Base-by-base conservation (phyloP, 1,140 invertebrate genomes). In the Ips nitidus region DNA sequence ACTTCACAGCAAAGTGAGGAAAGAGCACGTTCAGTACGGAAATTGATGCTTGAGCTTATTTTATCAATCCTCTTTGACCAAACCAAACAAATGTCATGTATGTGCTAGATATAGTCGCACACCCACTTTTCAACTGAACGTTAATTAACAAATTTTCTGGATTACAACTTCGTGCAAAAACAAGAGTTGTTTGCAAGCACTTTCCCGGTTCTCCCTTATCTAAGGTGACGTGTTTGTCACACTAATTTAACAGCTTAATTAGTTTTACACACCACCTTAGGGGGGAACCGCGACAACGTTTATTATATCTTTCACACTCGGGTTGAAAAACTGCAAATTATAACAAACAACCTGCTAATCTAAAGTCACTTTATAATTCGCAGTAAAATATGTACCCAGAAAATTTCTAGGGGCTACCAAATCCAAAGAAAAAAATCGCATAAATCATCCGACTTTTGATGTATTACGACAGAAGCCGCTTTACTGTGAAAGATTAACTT, bases 381-480 rank as follows among this genome's bases (percentile, higher is more conserved):
- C 45, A 1, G 8, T 56, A 56, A 56, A 55, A 56, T 65, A 65
- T 56, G 52, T 55, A 43, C 8, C 52, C 22, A 43, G 41, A 65
- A 65, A 43, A 65, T 65, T 57, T 57, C 56, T 22, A 42, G 41
- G 38, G 42, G 53, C 64, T 47, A 66, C 64, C 41, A 66, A 57
- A 58, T 39, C 64, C 41, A 40, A 42, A 41, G 8, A 8, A 66
- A 66, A 66, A 66, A 66, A 66, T 52, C 41, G 37, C 43, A 66
- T 66, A 66, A 66, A 66, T 66, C 64, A 66, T 66, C 55, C 42
- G 22, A 66, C 55, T 66, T 66, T 66, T 58, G 64, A 66, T 66
- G 64, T 66, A 66, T 66, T 66, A 66, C 55, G 64, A 66, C 64
- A 66, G 53, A 66, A 57, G 64, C 53, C 64, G 43, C 64, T 66